These are phyloP conservation scores for Ondatra zibethicus DNA, from an alignment of 2,113 vertebrate species.

Conservation along the genomic window DNA sequence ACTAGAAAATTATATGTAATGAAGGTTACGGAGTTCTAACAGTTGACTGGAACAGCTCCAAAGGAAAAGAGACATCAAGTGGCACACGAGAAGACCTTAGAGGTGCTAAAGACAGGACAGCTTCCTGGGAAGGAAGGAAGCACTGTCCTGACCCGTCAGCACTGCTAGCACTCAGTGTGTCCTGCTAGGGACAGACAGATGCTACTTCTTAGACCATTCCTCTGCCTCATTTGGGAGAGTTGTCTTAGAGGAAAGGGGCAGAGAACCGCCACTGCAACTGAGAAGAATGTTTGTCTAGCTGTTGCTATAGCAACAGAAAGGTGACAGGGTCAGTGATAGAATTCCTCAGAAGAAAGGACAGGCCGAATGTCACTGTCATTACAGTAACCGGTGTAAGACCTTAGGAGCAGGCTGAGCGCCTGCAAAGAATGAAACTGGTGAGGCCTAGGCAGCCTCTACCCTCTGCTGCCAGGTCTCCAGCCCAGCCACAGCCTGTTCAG, in stretches of 20 bases:
- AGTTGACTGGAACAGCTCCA: background rate
- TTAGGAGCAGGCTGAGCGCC: background rate
- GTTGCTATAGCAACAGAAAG: constrained; percentile 69
- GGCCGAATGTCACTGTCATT: constrained; percentile 9
- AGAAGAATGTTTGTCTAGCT: constrained; percentile 41
- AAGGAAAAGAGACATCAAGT: constrained; percentile 42
- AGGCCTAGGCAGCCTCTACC: background rate
- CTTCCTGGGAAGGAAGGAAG: background rate
- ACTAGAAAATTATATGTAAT: background rate
- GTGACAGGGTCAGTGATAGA: constrained; percentile 56
- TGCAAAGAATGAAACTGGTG: background rate
- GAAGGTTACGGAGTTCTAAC: background rate
- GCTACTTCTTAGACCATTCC: no score
- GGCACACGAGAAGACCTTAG: background rate
- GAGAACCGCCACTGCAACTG: background rate
- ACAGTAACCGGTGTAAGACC: constrained; percentile 53
- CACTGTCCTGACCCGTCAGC: background rate
- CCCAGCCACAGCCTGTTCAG: background rate
- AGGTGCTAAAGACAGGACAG: background rate
- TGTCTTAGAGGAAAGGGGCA: constrained; percentile 37
- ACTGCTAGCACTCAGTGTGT: background rate
- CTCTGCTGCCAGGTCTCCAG: background rate
- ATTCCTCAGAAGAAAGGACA: constrained; percentile 69
- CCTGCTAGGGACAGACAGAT: no score
- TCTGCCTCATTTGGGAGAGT: background rate